Evolutionary conservation across 2,888 invertebrate species (phyloP).

Genomic region (Eupeodes luniger): DNA sequence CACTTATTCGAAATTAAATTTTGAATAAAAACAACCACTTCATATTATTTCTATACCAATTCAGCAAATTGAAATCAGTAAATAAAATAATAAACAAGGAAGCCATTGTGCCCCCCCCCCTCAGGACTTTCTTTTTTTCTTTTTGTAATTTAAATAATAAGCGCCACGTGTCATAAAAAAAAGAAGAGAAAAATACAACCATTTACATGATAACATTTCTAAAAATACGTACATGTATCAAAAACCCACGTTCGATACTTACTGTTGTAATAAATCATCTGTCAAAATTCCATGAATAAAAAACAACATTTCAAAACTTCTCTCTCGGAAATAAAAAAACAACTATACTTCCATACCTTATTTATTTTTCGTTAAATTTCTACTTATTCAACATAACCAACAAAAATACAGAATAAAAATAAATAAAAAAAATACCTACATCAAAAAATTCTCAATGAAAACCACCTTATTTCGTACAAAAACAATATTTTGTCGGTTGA

Average conservation of each 20-base stretch:
- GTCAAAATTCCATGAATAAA: not conserved
- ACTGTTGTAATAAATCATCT: slow-evolving; percentile 15
- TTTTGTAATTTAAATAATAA: not conserved
- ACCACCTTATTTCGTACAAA: not conserved
- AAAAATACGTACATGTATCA: not conserved
- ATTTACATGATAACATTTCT: not conserved
- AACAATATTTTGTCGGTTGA: not conserved
- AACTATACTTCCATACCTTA: not conserved
- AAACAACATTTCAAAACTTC: not conserved
- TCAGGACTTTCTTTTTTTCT: not conserved
- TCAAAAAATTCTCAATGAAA: not conserved
- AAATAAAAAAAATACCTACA: not conserved
- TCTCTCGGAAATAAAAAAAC: not conserved
- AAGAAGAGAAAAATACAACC: not conserved
- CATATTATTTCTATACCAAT: too few relatives aligned
- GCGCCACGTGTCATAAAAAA: not conserved
- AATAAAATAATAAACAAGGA: too few relatives aligned
- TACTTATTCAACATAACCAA: not conserved
- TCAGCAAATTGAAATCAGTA: too few relatives aligned
- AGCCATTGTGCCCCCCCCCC: not conserved
- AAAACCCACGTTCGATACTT: too few relatives aligned
- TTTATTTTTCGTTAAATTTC: slow-evolving; percentile 1
- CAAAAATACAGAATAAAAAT: not conserved
- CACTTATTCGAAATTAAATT: too few relatives aligned
- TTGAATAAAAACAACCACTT: too few relatives aligned